These are phyloP conservation scores for Rhabdornis inornatus DNA, from an alignment of 2,113 vertebrate species.

Conservation along the genomic window DNA sequence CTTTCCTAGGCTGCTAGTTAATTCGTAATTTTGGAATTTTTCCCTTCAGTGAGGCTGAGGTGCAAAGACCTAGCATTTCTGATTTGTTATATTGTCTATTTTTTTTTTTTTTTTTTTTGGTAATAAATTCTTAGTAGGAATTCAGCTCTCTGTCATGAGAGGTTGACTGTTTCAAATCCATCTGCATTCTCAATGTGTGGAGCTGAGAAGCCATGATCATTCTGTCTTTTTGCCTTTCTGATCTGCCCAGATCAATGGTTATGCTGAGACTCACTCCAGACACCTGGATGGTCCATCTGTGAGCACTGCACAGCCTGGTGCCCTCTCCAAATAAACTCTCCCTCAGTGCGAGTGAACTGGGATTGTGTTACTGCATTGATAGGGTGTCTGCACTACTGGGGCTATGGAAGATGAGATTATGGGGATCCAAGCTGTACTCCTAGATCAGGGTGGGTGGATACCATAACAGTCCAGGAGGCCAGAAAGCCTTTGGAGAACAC, in stretches of 20 bases:
- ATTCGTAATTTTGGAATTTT: neutral
- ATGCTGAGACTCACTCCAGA: neutral
- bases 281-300: neutral
- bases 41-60: neutral
- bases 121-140: neutral
- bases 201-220: neutral
- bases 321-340: neutral
- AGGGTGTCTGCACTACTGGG: no score
- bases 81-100: neutral
- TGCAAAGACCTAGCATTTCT: neutral
- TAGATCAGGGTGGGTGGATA: no score
- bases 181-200: fast-evolving
- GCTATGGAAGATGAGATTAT: neutral
- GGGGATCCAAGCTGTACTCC: no score
- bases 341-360: neutral
- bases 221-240: neutral
- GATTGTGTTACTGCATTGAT: neutral
- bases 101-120: neutral
- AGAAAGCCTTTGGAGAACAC: neutral
- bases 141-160: neutral
- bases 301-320: neutral
- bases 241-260: neutral
- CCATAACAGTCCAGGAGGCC: fast-evolving
- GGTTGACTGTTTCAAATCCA: neutral
- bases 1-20: neutral